Percentiles rank a stretch among this genome's conserved stretches.
These are phyloP conservation scores for Acinonyx jubatus DNA, from an alignment of 2,113 vertebrate species.

Conservation along the genomic window DNA sequence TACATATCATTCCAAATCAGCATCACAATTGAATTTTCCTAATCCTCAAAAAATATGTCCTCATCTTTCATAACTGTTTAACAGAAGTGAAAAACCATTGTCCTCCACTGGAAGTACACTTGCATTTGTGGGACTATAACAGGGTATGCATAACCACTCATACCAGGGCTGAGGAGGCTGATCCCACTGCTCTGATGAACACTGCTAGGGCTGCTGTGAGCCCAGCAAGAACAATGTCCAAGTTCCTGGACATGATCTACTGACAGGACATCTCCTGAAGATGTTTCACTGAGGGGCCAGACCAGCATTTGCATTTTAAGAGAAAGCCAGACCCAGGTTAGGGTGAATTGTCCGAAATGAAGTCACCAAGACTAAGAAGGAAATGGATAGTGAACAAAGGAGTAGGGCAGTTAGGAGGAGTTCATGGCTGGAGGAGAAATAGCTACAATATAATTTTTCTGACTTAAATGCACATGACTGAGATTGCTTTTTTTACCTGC, in stretches of 20 bases:
- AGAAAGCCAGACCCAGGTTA: background rate
- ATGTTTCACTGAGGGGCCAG: background rate
- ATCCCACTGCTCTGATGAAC: background rate
- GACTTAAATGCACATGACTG: background rate
- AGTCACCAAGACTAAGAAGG: background rate
- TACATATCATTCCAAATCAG: background rate
- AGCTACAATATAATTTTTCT: background rate
- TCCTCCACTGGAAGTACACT: background rate
- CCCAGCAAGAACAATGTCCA: background rate
- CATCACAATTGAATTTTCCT: background rate
- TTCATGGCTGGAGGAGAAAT: background rate
- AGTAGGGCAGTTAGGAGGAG: background rate
- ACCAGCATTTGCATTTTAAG: background rate
- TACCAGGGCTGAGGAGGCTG: background rate
- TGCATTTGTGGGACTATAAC: background rate
- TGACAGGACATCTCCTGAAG: background rate
- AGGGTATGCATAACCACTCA: background rate
- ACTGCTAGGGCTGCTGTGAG: background rate
- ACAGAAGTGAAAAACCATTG: background rate
- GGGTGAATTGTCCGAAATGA: background rate
- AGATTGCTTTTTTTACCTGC: background rate
- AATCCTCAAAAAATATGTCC: background rate
- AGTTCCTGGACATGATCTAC: background rate
- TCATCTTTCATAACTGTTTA: background rate
- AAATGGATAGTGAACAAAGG: background rate